Conservation (phyloP, 2,888 invertebrate species). For the Andrena fulva region DNA sequence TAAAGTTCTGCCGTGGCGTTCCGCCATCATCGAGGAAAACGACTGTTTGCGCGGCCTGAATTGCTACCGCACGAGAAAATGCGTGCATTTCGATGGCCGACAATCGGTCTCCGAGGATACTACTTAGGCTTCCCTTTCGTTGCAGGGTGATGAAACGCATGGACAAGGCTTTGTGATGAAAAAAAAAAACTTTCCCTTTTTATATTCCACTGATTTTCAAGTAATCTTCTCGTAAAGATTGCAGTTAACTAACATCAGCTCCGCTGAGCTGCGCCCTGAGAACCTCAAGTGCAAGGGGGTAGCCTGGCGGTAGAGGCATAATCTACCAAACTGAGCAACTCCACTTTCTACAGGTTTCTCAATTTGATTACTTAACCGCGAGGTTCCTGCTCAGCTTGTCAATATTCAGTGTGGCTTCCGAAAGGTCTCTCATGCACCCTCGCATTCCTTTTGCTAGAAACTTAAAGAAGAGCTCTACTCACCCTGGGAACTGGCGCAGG, state of each 20-base stretch:
- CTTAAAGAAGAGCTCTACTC: neutral
- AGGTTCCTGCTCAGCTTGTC: too few species aligned
- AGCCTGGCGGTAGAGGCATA: too few species aligned
- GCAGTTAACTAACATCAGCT: too few species aligned
- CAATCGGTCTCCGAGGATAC: neutral
- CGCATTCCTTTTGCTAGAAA: too few species aligned
- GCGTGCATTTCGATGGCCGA: neutral
- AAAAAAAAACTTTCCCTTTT: too few species aligned
- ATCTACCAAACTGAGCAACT: too few species aligned
- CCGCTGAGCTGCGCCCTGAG: too few species aligned
- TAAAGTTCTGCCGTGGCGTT: conserved; percentile 53
- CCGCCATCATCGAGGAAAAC: conserved; percentile 38
- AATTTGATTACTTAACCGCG: too few species aligned
- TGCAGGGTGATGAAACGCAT: neutral
- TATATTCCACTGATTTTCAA: too few species aligned
- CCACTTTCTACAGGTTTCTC: too few species aligned
- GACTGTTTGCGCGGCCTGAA: conserved; percentile 33
- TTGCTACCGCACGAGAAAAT: conserved; percentile 31
- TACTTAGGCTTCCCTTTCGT: conserved; percentile 17
- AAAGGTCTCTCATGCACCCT: neutral
- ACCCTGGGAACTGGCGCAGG: conserved; percentile 87
- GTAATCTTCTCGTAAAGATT: too few species aligned
- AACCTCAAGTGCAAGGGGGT: too few species aligned
- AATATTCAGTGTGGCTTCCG: neutral
- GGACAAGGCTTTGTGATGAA: neutral